A percentile compares a stretch with the other conserved stretches of the same genome.
Conservation (phyloP, 2,797 vertebrate genomes). For the Tarsius wallacei region DNA sequence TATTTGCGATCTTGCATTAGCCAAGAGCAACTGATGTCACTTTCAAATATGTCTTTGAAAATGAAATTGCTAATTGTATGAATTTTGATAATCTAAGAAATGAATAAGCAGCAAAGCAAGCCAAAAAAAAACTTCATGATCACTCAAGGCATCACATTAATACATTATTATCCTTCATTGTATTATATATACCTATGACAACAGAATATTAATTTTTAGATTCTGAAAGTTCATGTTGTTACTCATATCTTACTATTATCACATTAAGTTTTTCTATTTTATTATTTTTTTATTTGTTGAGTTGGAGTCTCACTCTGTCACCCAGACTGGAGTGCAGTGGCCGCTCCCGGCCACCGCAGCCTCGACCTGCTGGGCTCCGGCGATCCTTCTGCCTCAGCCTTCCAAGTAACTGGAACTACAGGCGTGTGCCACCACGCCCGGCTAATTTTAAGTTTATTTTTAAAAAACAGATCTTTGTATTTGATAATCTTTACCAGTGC, state of each 20-base stretch:
- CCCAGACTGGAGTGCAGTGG: too few relatives aligned
- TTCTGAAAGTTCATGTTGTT: background rate
- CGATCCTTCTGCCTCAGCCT: too few relatives aligned
- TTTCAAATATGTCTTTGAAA: constrained; percentile 22
- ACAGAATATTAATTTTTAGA: constrained; percentile 24
- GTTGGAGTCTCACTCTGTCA: too few relatives aligned
- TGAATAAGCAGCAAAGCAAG: background rate
- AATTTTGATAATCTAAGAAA: constrained; percentile 23
- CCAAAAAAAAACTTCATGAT: background rate
- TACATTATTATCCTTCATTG: background rate
- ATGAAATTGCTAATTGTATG: constrained; percentile 3
- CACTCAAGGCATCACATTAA: background rate
- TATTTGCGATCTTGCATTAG: constrained; percentile 11
- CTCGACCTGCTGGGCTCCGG: too few relatives aligned
- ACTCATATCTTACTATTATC: background rate
- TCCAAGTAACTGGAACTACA: too few relatives aligned
- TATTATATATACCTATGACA: background rate
- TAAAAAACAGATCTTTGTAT: constrained; percentile 4
- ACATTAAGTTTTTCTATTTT: background rate
- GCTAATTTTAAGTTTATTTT: background rate
- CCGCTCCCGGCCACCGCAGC: too few relatives aligned
- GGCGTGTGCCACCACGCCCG: too few relatives aligned
- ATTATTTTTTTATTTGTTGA: too few relatives aligned
- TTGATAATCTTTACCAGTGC: background rate
- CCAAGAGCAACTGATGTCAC: background rate